A percentile compares a stretch with the other conserved stretches of the same genome.
Evolutionary conservation across 2,113 vertebrate genomes (phyloP).

Genomic region (Sprattus sprattus): DNA sequence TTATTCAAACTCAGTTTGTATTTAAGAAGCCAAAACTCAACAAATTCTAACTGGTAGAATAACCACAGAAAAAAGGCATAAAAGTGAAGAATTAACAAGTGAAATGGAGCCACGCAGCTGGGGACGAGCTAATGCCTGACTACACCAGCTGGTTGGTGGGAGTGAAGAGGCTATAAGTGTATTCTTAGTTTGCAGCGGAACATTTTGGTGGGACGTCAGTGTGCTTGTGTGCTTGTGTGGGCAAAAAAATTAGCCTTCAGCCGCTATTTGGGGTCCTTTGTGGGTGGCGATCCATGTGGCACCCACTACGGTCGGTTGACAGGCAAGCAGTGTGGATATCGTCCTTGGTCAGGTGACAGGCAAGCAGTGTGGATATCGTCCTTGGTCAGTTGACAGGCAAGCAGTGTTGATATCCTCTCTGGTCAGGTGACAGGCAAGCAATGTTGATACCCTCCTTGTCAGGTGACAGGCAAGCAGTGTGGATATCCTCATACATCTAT

Average conservation of each 20-base stretch:
- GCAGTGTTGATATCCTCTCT: too few relatives aligned
- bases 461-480: too few relatives aligned
- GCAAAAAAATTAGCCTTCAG: background rate
- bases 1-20: background rate
- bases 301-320: background rate
- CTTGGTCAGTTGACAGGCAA: background rate
- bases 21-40: background rate
- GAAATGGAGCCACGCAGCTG: background rate
- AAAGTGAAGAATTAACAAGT: background rate
- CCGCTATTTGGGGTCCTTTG: background rate
- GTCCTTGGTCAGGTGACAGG: background rate
- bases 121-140: background rate
- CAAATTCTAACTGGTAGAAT: background rate
- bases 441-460: too few relatives aligned
- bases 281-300: background rate
- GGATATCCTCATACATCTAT: too few relatives aligned
- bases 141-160: conserved; percentile 1
- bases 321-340: background rate
- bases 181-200: background rate
- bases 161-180: background rate
- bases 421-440: too few relatives aligned
- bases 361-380: background rate
- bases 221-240: background rate
- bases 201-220: background rate
- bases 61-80: background rate